phyloP scores from a whole-genome alignment of 1,140 invertebrate genomes.

The Diorhabda sublineata region DNA sequence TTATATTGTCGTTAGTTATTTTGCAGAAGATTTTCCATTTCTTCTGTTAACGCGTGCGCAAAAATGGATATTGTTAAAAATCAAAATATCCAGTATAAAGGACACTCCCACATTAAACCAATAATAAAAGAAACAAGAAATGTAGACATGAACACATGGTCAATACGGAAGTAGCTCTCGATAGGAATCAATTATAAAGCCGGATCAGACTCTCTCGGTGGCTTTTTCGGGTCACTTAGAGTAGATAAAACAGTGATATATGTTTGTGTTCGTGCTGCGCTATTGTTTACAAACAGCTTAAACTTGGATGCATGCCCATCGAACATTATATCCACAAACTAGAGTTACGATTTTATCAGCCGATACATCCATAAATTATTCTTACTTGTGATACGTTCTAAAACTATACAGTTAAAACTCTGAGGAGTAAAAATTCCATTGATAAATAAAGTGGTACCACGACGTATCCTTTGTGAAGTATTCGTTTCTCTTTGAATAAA shows the following conservation, averaged over 20 bases:
- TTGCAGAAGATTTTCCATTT: no score
- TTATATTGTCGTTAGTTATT: no score
- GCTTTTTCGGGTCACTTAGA: constrained; percentile 23
- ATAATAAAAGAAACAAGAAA: no score
- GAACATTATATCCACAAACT: constrained; percentile 17
- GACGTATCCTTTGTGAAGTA: constrained; percentile 10
- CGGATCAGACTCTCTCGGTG: constrained; percentile 20
- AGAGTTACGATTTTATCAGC: constrained; percentile 18
- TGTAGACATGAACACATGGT: neutral
- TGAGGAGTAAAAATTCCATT: constrained; percentile 8
- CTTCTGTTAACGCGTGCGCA: no score
- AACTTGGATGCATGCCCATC: constrained; percentile 16
- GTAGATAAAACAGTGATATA: constrained; percentile 26
- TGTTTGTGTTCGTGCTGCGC: constrained; percentile 26
- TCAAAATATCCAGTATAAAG: no score
- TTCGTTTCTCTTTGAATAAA: constrained; percentile 3
- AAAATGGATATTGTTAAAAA: no score
- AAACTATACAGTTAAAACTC: constrained; percentile 6
- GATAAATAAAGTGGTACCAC: constrained; percentile 11
- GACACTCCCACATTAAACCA: no score
- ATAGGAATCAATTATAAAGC: constrained; percentile 25
- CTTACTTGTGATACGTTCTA: constrained; percentile 20
- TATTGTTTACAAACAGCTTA: constrained; percentile 24
- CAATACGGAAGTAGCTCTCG: constrained; percentile 7
- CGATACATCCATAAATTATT: constrained; percentile 24